Percentiles rank a stretch among this genome's conserved stretches.
These are phyloP conservation scores for Polyodon spathula DNA, from an alignment of 2,113 vertebrate genomes.

Conservation along the genomic window DNA sequence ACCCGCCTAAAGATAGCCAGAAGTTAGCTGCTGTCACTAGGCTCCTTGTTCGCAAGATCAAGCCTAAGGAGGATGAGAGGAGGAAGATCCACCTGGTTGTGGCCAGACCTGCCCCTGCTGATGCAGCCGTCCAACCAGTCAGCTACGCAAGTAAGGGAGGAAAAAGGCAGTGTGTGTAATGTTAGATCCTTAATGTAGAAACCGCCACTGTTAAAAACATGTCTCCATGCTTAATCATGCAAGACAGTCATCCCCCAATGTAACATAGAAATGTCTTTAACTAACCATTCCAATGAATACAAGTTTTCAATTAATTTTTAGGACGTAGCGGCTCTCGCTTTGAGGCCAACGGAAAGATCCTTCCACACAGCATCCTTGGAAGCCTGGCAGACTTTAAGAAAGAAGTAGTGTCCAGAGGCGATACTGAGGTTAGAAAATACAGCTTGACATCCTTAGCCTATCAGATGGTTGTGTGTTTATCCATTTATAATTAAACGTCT, in stretches of 20 bases:
- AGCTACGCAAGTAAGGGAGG: conserved; percentile 51
- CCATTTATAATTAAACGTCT: no score
- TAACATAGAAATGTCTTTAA: no score
- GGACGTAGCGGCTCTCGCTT: conserved; percentile 39
- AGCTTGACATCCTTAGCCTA: background rate
- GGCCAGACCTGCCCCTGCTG: conserved; percentile 36
- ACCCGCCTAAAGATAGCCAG: conserved; percentile 25
- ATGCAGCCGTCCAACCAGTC: conserved; percentile 28
- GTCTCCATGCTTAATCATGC: no score
- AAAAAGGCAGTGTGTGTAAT: background rate
- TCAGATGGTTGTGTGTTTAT: background rate
- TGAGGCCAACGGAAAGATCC: conserved; percentile 52
- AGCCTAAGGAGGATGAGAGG: conserved; percentile 29
- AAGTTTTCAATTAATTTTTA: conserved; percentile 30
- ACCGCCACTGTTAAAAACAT: no score
- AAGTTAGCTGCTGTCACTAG: conserved; percentile 32
- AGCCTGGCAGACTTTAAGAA: conserved; percentile 67
- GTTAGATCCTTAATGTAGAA: background rate
- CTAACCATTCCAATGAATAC: no score
- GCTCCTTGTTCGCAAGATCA: conserved; percentile 43
- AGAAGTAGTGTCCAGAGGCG: conserved; percentile 62
- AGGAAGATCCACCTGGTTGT: conserved; percentile 28
- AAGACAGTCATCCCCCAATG: no score
- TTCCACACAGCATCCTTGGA: conserved; percentile 80
- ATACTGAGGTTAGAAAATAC: conserved; percentile 50